phyloP scores from a whole-genome alignment of 2,888 invertebrate species.

The Erynnis tages region DNA sequence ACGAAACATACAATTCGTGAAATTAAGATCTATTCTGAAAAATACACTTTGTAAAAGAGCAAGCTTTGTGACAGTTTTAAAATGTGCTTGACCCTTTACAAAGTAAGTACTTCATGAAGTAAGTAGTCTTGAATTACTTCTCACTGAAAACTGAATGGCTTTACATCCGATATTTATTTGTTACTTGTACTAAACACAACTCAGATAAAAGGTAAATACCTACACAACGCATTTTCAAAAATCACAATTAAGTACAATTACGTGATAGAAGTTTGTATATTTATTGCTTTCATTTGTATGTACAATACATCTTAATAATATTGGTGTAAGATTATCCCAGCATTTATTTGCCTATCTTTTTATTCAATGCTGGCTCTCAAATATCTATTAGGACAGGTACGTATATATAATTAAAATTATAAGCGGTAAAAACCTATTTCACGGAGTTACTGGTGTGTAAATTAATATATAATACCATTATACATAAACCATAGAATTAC shows the following conservation, averaged over 20 bases:
- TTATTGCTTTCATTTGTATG: constrained; percentile 16
- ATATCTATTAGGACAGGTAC: no score
- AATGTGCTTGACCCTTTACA: neutral
- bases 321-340: no score
- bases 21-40: constrained; percentile 5
- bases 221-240: neutral
- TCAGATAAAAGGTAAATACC: constrained; percentile 2
- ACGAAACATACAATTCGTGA: constrained; percentile 45
- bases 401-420: no score
- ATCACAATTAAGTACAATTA: constrained; percentile 22
- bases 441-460: no score
- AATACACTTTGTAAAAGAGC: constrained; percentile 4
- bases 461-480: no score
- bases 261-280: neutral
- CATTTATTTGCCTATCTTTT: no score
- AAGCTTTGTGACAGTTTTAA: constrained; percentile 26
- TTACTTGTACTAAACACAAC: constrained; percentile 16
- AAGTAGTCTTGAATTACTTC: neutral
- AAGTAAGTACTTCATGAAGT: neutral
- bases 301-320: no score
- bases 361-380: no score
- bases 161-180: constrained; percentile 2
- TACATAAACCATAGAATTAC: no score
- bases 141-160: constrained; percentile 2
- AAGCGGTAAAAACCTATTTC: no score